Conservation (phyloP, 2,113 vertebrate genomes). For the Pipa parva region DNA sequence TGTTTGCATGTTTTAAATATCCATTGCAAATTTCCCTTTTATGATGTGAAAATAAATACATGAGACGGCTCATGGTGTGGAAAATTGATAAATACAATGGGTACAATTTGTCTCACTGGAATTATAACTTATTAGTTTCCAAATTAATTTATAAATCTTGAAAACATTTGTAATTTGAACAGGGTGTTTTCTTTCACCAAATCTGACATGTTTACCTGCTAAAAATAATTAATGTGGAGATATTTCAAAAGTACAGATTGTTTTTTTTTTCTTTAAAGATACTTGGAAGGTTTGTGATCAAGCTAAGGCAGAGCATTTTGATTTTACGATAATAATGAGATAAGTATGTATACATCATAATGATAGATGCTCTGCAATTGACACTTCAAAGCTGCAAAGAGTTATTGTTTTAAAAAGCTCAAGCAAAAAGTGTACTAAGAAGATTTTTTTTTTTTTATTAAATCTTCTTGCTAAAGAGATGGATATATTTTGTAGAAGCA, state of each 20-base stretch:
- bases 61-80: background rate
- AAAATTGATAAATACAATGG: slow-evolving; percentile 3
- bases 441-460: background rate
- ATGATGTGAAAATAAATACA: background rate
- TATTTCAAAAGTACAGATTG: background rate
- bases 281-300: slow-evolving; percentile 14
- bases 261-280: background rate
- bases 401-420: slow-evolving; percentile 19
- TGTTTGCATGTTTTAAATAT: slow-evolving; percentile 10
- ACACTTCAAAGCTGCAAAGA: slow-evolving; percentile 30
- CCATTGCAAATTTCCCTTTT: background rate
- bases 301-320: slow-evolving; percentile 16
- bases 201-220: background rate
- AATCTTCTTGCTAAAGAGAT: background rate
- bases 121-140: background rate
- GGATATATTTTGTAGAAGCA: background rate
- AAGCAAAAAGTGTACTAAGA: slow-evolving; percentile 20
- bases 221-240: background rate
- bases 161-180: slow-evolving; percentile 1
- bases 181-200: background rate
- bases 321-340: slow-evolving; percentile 23
- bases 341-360: slow-evolving; percentile 17
- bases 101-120: slow-evolving; percentile 13
- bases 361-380: slow-evolving; percentile 15
- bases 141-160: background rate